phyloP scores from a whole-genome alignment of 2,797 vertebrate genomes.

The Anguilla obscura region DNA sequence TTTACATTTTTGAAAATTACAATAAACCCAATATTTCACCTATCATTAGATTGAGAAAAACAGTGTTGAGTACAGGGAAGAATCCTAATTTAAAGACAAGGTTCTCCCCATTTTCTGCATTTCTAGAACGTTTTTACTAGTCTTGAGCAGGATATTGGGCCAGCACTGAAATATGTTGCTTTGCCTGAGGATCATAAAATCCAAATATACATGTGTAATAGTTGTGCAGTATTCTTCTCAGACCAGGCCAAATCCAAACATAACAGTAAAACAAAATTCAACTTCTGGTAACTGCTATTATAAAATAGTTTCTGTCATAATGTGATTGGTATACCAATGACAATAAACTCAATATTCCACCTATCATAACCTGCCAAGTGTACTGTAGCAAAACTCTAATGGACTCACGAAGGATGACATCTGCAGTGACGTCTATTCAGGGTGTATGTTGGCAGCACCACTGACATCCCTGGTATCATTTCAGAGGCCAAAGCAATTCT shows the following conservation, averaged over 20 bases:
- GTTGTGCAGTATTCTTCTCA: neutral
- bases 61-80: neutral
- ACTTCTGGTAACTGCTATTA: neutral
- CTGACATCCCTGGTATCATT: neutral
- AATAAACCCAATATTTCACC: neutral
- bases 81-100: neutral
- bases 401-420: neutral
- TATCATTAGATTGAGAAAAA: neutral
- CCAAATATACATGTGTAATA: neutral
- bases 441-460: neutral
- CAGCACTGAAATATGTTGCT: neutral
- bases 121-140: neutral
- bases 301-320: constrained; percentile 18
- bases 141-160: neutral
- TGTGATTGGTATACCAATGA: constrained; percentile 20
- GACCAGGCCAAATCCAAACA: constrained; percentile 18
- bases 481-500: neutral
- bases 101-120: neutral
- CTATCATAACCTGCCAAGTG: neutral
- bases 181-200: neutral
- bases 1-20: neutral
- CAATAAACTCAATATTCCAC: neutral
- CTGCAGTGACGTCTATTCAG: neutral
- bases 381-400: neutral
- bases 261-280: neutral